Conservation (phyloP, 2,113 vertebrate genomes). For the Rhynchomys soricoides region DNA sequence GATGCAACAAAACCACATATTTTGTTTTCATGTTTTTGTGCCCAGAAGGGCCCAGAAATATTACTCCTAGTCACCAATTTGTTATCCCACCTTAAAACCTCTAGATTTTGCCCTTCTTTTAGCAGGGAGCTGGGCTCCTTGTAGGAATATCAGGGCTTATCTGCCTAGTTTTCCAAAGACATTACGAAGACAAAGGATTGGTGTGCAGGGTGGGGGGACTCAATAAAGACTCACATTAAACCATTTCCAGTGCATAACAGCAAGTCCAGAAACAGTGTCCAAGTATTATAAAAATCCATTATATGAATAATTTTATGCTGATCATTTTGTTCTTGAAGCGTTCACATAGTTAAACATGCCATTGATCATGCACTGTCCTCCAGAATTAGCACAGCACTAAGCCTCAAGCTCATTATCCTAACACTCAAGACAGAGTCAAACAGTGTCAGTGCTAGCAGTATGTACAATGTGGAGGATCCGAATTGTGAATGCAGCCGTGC, state of each 20-base stretch:
- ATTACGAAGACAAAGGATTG: background rate
- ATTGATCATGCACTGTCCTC: conserved; percentile 61
- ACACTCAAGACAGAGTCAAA: conserved; percentile 13
- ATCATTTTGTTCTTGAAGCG: conserved; percentile 59
- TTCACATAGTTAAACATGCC: conserved; percentile 60
- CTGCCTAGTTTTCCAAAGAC: background rate
- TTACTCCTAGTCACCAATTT: background rate
- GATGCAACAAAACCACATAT: background rate
- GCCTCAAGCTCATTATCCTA: conserved; percentile 52
- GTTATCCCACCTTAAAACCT: conserved; percentile 32
- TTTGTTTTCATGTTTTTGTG: background rate
- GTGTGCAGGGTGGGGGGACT: fast-evolving
- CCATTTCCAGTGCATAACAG: background rate
- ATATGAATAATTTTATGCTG: conserved; percentile 65
- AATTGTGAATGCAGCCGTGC: conserved; percentile 1
- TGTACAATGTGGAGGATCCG: background rate
- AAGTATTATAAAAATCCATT: conserved; percentile 58
- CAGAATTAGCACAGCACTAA: conserved; percentile 48
- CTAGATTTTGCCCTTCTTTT: conserved; percentile 1
- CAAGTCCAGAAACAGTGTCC: conserved; percentile 11
- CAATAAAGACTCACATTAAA: background rate
- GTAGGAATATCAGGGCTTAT: conserved; percentile 7
- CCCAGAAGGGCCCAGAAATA: background rate
- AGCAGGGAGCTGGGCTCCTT: conserved; percentile 34
- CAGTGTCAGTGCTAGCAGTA: background rate